phyloP scores from a whole-genome alignment of 2,888 invertebrate species.

The Corbicula japonica region DNA sequence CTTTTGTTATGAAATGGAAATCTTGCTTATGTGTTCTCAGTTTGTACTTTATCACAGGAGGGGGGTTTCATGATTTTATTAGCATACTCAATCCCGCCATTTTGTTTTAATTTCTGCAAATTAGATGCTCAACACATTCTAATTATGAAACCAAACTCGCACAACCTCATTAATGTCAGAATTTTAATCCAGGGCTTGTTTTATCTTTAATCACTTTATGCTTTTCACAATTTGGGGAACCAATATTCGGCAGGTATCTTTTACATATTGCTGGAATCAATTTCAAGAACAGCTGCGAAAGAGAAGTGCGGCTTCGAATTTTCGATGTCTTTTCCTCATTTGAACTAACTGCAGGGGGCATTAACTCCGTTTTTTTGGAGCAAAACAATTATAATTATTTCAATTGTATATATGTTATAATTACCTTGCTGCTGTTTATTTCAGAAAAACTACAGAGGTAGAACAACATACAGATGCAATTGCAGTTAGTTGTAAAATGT shows the following conservation, averaged over 20 bases:
- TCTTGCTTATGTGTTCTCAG: slow-evolving; percentile 11
- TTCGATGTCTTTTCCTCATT: too few relatives aligned
- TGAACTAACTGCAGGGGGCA: too few relatives aligned
- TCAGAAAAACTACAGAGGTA: too few relatives aligned
- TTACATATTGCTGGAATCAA: slow-evolving; percentile 23
- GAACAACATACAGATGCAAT: too few relatives aligned
- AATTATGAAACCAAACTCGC: slow-evolving; percentile 46
- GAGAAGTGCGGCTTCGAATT: too few relatives aligned
- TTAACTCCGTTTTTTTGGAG: too few relatives aligned
- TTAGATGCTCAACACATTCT: slow-evolving; percentile 50
- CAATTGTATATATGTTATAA: too few relatives aligned
- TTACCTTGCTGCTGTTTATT: too few relatives aligned
- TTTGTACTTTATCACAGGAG: slow-evolving; percentile 27
- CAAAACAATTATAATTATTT: too few relatives aligned
- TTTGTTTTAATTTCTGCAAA: slow-evolving; percentile 46
- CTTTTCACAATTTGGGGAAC: slow-evolving; percentile 29
- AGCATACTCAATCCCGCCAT: slow-evolving; percentile 12
- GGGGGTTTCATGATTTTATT: slow-evolving; percentile 19
- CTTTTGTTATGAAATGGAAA: slow-evolving; percentile 63
- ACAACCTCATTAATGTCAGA: slow-evolving; percentile 42
- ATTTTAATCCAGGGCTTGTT: slow-evolving; percentile 37
- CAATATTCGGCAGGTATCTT: slow-evolving; percentile 22
- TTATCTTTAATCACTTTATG: slow-evolving; percentile 40
- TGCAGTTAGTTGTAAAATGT: too few relatives aligned
- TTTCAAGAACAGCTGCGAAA: slow-evolving; percentile 25